These are phyloP conservation scores for Hydropsyche tenuis DNA, from an alignment of 1,140 invertebrate species.

Conservation along the genomic window DNA sequence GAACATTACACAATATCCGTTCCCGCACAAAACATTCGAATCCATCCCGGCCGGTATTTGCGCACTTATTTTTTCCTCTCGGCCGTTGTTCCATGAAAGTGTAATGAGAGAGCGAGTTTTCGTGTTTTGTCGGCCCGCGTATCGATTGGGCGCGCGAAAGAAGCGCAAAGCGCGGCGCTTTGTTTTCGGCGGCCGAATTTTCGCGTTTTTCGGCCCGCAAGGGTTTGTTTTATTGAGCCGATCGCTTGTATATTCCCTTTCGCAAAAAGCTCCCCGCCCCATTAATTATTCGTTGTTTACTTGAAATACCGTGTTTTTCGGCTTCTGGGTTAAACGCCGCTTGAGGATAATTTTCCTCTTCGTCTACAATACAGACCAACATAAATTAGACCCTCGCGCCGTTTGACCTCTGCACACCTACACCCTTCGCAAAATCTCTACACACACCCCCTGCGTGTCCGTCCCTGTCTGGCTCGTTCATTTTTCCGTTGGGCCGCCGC, in stretches of 20 bases:
- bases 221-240: conserved; percentile 31
- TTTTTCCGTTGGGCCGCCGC: neutral
- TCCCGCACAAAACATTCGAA: no score
- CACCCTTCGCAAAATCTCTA: neutral
- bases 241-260: conserved; percentile 31
- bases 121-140: no score
- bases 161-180: neutral
- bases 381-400: conserved; percentile 33
- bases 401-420: conserved; percentile 22
- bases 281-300: conserved; percentile 42
- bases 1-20: no score
- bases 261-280: conserved; percentile 31
- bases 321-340: conserved; percentile 39
- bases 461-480: neutral
- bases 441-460: neutral
- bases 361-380: conserved; percentile 34
- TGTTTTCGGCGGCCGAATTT: conserved; percentile 10
- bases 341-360: conserved; percentile 39
- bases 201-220: conserved; percentile 12
- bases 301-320: conserved; percentile 40
- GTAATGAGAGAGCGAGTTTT: no score
- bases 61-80: no score
- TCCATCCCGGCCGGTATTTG: no score
- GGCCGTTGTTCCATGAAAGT: no score
- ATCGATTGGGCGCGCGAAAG: no score